Base-by-base conservation (phyloP, 1,140 invertebrate genomes). In the Battus philenor region DNA sequence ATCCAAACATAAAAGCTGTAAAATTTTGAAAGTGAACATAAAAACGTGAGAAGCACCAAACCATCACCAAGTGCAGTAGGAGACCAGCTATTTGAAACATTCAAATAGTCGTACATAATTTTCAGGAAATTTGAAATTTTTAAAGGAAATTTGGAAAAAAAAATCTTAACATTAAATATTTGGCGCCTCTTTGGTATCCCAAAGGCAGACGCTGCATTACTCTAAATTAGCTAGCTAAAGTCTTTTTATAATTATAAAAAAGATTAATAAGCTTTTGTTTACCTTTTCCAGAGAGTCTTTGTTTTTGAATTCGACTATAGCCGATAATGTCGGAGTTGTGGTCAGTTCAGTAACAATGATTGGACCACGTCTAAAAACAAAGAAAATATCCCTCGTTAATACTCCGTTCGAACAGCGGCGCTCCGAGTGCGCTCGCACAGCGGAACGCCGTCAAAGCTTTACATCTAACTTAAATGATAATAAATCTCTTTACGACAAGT, bases 291-390 rank as follows among this genome's bases (percentile, higher is more conserved):
- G 65, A 67, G 70, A 77, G 62, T 86, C 82, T 83, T 82, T 83
- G 78, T 83, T 86, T 86, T 83, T 82, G 76, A 82, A 86, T 82
- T 83, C 79, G 75, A 86, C 79, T 75, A 83, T 83, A 68, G 82
- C 82, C 78, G 82, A 86, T 81, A 86, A 80, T 77, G 82, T 83
- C 63, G 80, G 78, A 74, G 79, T 82, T 69, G 75, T 79, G 76
- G 78, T 83, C 77, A 81, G 71, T 82, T 83, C 82, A 64, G 78
- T 86, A 62, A 86, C 78, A 81, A 86, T 84, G 79, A 83, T 82
- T 75, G 78, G 79, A 83, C 82, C 82, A 82, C 82, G 78, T 83
- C 82, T 86, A 82, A 74, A 86, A 86, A 83, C 64, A 83, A 80
- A 80, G 66, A 83, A 82, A 79, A 82, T 77, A 70, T 65, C 68